Percentiles rank a stretch among this genome's conserved stretches.
Evolutionary conservation across 1,140 invertebrate species (phyloP).

Genomic region (Coenobita brevimanus): DNA sequence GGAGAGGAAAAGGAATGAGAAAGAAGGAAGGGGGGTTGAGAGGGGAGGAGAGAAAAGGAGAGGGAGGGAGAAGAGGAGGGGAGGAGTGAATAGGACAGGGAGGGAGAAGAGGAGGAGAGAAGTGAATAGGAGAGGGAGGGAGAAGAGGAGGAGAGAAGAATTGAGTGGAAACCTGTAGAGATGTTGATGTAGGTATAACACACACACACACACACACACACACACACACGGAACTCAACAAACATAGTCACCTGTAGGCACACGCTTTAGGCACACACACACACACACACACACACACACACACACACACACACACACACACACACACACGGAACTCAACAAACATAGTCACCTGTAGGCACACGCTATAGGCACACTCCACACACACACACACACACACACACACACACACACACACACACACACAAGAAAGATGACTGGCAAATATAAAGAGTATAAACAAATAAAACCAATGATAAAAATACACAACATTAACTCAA

Average conservation of each 20-base stretch:
- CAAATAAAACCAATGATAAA: not conserved
- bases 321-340: not conserved
- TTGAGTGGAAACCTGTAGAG: not conserved
- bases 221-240: not conserved
- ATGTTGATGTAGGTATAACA: too few relatives aligned
- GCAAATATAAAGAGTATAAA: not conserved
- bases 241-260: too few relatives aligned
- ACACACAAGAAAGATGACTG: too few relatives aligned
- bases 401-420: not conserved
- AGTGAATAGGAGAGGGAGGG: not conserved
- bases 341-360: not conserved
- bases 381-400: not conserved
- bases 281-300: not conserved
- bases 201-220: not conserved
- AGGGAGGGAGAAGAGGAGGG: not conserved
- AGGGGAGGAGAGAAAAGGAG: not conserved
- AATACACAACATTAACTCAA: too few relatives aligned
- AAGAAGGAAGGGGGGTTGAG: too few relatives aligned
- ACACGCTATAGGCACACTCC: not conserved
- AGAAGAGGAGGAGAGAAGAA: not conserved
- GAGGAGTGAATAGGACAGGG: not conserved
- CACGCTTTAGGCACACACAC: not conserved
- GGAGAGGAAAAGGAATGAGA: too few relatives aligned
- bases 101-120: not conserved
- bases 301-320: slow-evolving; percentile 30